Evolutionary conservation across 2,888 invertebrate genomes (phyloP).

Genomic region (Latrodectus hesperus): DNA sequence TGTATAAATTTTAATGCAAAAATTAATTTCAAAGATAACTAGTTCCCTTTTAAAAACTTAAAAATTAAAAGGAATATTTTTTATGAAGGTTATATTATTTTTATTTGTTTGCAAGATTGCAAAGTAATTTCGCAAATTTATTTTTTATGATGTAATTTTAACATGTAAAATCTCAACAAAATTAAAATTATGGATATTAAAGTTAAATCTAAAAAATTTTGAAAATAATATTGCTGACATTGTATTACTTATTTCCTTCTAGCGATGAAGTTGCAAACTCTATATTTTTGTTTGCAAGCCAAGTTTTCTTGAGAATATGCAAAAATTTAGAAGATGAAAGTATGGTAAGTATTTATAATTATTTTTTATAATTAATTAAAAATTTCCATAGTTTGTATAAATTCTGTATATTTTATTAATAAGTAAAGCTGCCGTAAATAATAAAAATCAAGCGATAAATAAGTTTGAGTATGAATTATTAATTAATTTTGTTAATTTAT

Average conservation of each 20-base stretch:
- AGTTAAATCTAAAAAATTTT: background rate
- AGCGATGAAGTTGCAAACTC: slow-evolving; percentile 48
- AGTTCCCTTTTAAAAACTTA: no score
- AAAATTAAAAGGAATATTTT: no score
- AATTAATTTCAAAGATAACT: no score
- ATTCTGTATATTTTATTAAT: background rate
- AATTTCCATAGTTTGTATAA: background rate
- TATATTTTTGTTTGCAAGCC: slow-evolving; percentile 30
- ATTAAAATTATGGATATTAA: no score
- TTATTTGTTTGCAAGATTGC: no score
- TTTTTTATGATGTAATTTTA: background rate
- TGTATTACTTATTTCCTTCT: slow-evolving; percentile 3
- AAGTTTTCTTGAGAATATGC: background rate
- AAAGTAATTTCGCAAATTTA: no score
- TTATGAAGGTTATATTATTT: no score
- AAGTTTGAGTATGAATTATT: no score
- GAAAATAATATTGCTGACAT: background rate
- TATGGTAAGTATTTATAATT: background rate
- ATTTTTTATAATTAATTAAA: background rate
- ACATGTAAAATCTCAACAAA: background rate
- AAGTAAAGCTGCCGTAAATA: no score
- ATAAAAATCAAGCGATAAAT: no score
- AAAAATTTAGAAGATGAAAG: background rate
- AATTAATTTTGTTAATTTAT: no score
- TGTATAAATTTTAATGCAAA: no score